These are phyloP conservation scores for Phalacrocorax brasilianus DNA, from an alignment of 2,113 vertebrate genomes.

Conservation along the genomic window DNA sequence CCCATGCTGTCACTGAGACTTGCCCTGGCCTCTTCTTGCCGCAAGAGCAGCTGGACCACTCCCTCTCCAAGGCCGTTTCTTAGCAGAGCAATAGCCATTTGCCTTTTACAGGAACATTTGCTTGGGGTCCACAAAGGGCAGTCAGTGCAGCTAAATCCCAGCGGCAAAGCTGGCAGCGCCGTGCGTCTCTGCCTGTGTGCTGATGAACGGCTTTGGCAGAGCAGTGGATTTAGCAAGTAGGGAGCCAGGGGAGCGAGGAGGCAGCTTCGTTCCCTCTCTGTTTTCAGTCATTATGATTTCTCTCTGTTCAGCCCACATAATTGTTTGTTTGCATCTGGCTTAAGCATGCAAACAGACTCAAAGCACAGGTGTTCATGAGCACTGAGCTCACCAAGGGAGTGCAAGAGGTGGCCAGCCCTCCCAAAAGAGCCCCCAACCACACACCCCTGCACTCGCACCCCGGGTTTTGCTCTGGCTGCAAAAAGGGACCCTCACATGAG, in stretches of 20 bases:
- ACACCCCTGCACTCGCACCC: background rate
- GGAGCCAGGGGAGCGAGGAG: background rate
- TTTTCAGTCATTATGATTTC: background rate
- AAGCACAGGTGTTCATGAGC: background rate
- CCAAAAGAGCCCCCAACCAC: rapidly evolving
- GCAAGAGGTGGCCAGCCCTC: background rate
- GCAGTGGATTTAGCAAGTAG: rapidly evolving
- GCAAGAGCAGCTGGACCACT: background rate
- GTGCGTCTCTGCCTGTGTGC: background rate
- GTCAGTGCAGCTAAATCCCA: background rate
- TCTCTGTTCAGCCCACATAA: background rate
- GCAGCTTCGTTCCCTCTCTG: background rate
- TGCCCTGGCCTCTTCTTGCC: background rate
- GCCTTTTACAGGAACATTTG: background rate
- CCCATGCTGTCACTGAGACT: background rate
- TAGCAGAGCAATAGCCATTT: background rate
- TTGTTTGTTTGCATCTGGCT: background rate
- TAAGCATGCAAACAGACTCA: background rate
- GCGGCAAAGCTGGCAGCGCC: background rate
- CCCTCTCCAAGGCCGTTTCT: background rate
- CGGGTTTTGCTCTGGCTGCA: background rate
- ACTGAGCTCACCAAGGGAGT: rapidly evolving
- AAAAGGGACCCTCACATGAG: background rate
- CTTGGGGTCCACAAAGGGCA: background rate
- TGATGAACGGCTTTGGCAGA: background rate